phyloP scores from a whole-genome alignment of 2,888 invertebrate genomes.

The Pammene aurita region DNA sequence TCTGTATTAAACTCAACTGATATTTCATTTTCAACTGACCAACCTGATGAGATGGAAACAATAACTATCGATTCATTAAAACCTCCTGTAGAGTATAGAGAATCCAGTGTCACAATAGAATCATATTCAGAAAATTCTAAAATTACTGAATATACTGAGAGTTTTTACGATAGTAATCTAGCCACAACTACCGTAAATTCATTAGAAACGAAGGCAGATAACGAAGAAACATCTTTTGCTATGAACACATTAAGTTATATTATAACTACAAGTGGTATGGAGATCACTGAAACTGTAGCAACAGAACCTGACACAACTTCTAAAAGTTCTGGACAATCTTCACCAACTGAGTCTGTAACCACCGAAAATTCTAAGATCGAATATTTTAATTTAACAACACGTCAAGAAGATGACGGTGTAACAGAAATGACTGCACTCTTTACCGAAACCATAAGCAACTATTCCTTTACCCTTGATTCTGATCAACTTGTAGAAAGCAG shows the following conservation, averaged over 20 bases:
- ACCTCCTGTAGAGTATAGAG: conserved; percentile 31
- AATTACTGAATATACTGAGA: conserved; percentile 5
- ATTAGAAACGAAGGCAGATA: conserved; percentile 8
- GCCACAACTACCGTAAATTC: conserved; percentile 10
- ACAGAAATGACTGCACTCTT: conserved; percentile 46
- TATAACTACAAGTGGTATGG: background rate
- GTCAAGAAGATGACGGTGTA: conserved; percentile 43
- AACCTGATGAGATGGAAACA: background rate
- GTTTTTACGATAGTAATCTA: background rate
- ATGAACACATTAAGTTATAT: background rate
- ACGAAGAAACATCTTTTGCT: conserved; percentile 2
- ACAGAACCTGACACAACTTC: background rate
- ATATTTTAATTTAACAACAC: conserved; percentile 40
- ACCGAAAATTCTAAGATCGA: background rate
- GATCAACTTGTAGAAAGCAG: conserved; percentile 67
- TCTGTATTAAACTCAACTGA: conserved; percentile 32
- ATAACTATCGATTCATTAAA: background rate
- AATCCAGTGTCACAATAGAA: conserved; percentile 22
- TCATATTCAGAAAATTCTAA: conserved; percentile 22
- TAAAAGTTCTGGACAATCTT: background rate
- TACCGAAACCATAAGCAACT: conserved; percentile 46
- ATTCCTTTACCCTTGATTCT: conserved; percentile 55
- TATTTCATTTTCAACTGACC: background rate
- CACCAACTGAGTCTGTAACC: conserved; percentile 11
- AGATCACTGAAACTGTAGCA: background rate